These are phyloP conservation scores for Drymonia ruficornis DNA, from an alignment of 2,888 invertebrate species.

Conservation along the genomic window DNA sequence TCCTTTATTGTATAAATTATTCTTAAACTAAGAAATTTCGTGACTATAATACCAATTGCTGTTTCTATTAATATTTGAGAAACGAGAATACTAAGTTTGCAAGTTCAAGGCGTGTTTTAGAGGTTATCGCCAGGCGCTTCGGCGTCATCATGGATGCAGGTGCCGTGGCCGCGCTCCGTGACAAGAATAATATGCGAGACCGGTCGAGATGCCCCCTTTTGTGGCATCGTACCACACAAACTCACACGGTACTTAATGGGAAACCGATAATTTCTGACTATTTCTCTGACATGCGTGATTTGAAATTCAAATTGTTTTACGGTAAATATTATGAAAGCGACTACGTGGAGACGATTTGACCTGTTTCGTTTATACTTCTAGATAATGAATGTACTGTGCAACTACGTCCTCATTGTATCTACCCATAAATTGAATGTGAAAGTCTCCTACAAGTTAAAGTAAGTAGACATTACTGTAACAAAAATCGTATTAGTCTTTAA, in stretches of 20 bases:
- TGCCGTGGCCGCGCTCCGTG: slow-evolving; percentile 68
- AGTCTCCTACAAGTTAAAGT: slow-evolving; percentile 6
- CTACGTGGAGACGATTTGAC: slow-evolving; percentile 32
- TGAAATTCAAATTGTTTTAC: slow-evolving; percentile 57
- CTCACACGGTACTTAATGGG: slow-evolving; percentile 46
- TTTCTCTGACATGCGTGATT: slow-evolving; percentile 49
- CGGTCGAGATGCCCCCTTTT: slow-evolving; percentile 68
- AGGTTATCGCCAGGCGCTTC: slow-evolving; percentile 65
- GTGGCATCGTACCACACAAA: slow-evolving; percentile 49
- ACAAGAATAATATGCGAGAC: slow-evolving; percentile 71
- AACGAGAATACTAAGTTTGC: slow-evolving; percentile 41
- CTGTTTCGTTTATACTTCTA: slow-evolving; percentile 19
- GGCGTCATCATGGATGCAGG: slow-evolving; percentile 70
- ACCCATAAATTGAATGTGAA: slow-evolving; percentile 3
- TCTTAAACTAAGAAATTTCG: slow-evolving; percentile 17
- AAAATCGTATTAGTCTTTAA: not conserved
- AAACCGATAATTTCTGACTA: slow-evolving; percentile 54
- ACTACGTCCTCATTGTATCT: slow-evolving; percentile 17
- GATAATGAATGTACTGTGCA: slow-evolving; percentile 16
- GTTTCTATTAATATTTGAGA: slow-evolving; percentile 19
- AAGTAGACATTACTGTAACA: not conserved
- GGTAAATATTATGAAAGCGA: slow-evolving; percentile 38
- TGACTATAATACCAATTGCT: slow-evolving; percentile 33
- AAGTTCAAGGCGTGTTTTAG: slow-evolving; percentile 50
- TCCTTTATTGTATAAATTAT: slow-evolving; percentile 1